phyloP scores from a whole-genome alignment of 1,140 invertebrate genomes.

The Goniozus legneri region DNA sequence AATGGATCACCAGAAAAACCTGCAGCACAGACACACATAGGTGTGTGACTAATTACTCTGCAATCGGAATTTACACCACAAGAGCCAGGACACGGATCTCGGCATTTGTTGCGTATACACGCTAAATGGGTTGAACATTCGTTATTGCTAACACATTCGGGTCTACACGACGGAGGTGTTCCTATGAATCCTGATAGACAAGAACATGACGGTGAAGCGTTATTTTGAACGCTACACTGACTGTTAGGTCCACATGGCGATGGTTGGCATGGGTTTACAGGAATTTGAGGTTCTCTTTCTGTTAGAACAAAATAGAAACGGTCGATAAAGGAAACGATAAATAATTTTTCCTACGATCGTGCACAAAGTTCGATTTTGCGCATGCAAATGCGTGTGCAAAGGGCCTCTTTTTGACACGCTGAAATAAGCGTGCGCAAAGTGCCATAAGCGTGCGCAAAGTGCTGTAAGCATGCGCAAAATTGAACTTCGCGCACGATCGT shows the following conservation, averaged over 20 bases:
- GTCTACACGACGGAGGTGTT: conserved; percentile 53
- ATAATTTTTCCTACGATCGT: no score
- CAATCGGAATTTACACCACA: conserved; percentile 63
- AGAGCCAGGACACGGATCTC: conserved; percentile 56
- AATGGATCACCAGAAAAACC: conserved; percentile 74
- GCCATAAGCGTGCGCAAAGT: no score
- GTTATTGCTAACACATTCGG: conserved; percentile 57
- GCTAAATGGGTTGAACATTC: conserved; percentile 57
- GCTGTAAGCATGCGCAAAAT: no score
- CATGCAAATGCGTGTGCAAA: no score
- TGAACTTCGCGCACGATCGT: no score
- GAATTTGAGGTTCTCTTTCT: conserved; percentile 15
- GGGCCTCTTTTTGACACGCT: no score
- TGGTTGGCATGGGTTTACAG: conserved; percentile 65
- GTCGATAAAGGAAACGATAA: not conserved
- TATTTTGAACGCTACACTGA: conserved; percentile 57
- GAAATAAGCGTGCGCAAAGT: no score
- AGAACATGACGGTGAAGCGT: conserved; percentile 65
- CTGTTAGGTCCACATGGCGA: conserved; percentile 70
- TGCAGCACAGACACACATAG: conserved; percentile 63
- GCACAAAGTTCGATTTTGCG: no score
- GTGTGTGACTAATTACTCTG: conserved; percentile 61
- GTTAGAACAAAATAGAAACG: not conserved
- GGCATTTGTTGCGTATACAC: conserved; percentile 59
- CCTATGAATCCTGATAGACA: conserved; percentile 53